Conservation (phyloP, 2,797 vertebrate species). For the Tokudaia muenninki region DNA sequence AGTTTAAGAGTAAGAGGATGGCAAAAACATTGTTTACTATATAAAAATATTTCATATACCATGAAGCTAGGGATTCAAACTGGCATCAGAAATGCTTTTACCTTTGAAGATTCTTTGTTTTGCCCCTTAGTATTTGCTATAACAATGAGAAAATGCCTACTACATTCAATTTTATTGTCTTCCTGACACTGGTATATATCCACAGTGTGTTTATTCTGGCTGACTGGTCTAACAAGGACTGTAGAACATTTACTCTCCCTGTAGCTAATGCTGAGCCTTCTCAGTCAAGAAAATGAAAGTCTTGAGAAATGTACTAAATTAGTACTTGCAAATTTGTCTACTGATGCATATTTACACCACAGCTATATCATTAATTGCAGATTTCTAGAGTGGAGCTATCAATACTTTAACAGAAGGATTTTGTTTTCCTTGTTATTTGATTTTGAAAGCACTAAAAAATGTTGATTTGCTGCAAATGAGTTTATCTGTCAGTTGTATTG, state of each 20-base stretch:
- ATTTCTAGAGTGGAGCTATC: neutral
- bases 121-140: neutral
- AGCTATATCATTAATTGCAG: neutral
- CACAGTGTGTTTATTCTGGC: neutral
- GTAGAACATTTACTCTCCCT: neutral
- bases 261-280: neutral
- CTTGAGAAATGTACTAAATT: neutral
- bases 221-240: neutral
- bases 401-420: slow-evolving; percentile 8
- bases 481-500: neutral
- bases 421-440: neutral
- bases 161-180: neutral
- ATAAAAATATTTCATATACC: neutral
- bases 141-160: neutral
- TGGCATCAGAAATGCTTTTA: neutral
- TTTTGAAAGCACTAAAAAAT: slow-evolving; percentile 49
- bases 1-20: neutral
- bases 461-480: neutral
- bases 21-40: neutral
- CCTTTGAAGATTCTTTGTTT: neutral
- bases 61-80: neutral
- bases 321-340: neutral
- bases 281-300: neutral
- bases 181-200: neutral
- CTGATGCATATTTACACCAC: neutral